phyloP scores from a whole-genome alignment of 2,888 invertebrate species.

The Epistrophella euchroma region DNA sequence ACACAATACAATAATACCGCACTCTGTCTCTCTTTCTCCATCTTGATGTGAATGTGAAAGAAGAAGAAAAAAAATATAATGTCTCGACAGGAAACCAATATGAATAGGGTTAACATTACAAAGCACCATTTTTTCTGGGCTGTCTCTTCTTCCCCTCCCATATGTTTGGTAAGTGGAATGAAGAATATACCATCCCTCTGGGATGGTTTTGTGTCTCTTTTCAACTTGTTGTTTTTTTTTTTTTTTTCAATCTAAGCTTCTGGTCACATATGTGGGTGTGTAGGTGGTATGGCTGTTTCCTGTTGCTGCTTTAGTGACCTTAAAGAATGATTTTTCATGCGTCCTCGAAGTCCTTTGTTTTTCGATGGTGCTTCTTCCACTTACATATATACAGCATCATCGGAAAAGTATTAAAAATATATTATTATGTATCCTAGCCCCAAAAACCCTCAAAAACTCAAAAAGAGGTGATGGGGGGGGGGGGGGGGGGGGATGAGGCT shows the following conservation, averaged over 20 bases:
- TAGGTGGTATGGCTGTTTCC: slow-evolving; percentile 1
- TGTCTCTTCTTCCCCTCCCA: not conserved
- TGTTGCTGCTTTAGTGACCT: slow-evolving; percentile 28
- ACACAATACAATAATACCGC: slow-evolving; percentile 2
- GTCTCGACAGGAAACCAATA: slow-evolving; percentile 38
- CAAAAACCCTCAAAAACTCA: too few species aligned
- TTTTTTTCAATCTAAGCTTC: not conserved
- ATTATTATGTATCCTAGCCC: slow-evolving; percentile 12
- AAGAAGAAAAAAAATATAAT: slow-evolving; percentile 10
- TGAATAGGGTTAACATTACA: slow-evolving; percentile 33
- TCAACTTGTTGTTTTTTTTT: not conserved
- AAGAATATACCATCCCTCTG: not conserved
- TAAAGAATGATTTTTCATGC: slow-evolving; percentile 2
- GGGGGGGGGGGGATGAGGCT: not conserved
- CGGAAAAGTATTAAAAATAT: slow-evolving; percentile 38
- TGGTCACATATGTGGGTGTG: not conserved
- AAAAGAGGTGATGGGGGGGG: not conserved
- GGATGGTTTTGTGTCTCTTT: slow-evolving; percentile 31
- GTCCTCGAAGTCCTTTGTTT: not conserved
- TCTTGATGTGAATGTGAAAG: slow-evolving; percentile 3
- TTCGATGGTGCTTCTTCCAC: not conserved
- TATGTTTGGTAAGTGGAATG: not conserved
- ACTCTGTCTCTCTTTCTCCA: slow-evolving; percentile 7
- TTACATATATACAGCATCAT: not conserved
- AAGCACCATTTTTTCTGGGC: slow-evolving; percentile 30